Percentiles rank a stretch among this genome's conserved stretches.
Evolutionary conservation across 1,140 invertebrate species (phyloP).

Genomic region (Temnothorax nylanderi): DNA sequence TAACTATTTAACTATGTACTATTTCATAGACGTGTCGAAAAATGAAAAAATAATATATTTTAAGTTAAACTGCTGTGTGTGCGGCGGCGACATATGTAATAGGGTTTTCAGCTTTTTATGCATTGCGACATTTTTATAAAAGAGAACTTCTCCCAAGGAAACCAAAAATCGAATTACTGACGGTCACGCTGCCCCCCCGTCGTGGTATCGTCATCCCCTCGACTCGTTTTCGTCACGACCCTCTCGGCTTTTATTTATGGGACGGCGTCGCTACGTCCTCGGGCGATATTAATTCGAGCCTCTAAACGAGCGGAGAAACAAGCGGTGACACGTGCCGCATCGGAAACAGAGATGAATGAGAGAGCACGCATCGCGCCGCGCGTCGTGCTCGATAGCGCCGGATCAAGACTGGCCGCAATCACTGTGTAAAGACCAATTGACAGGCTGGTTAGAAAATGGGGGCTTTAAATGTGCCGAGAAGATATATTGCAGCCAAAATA

Average conservation of each 20-base stretch:
- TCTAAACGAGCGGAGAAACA: slow-evolving; percentile 60
- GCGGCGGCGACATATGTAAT: background rate
- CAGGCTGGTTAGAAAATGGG: background rate
- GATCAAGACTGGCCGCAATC: slow-evolving; percentile 19
- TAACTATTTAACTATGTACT: slow-evolving; percentile 29
- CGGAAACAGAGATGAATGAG: slow-evolving; percentile 37
- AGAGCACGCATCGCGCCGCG: background rate
- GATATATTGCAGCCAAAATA: background rate
- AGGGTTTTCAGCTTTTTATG: background rate
- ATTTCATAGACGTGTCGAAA: background rate
- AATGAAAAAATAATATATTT: background rate
- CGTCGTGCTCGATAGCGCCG: background rate
- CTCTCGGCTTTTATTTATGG: slow-evolving; percentile 58
- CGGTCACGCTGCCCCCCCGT: background rate
- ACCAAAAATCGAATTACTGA: background rate
- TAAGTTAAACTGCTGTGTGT: background rate
- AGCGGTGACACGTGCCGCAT: slow-evolving; percentile 54
- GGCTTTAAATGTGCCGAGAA: background rate
- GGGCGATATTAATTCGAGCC: slow-evolving; percentile 65
- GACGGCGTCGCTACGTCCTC: slow-evolving; percentile 41
- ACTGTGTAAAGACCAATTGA: background rate
- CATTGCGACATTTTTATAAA: background rate
- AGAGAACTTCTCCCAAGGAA: background rate
- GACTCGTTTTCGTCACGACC: slow-evolving; percentile 25
- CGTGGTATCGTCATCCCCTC: slow-evolving; percentile 16